Conservation (phyloP, 2,797 vertebrate species). For the Ceyx erithaca region DNA sequence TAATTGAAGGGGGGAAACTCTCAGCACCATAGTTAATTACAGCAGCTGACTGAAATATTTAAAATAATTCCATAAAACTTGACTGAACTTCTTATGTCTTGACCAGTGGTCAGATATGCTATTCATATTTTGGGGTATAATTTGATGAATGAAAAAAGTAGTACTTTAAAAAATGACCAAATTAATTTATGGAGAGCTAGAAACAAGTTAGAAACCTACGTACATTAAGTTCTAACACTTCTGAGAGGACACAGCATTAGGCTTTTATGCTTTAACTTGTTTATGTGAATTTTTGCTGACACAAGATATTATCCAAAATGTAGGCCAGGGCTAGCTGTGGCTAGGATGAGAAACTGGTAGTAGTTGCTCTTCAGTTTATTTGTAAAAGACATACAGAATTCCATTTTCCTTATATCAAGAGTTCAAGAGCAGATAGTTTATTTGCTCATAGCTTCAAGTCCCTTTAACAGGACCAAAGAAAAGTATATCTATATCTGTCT, state of each 20-base stretch:
- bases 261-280: background rate
- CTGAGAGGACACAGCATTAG: background rate
- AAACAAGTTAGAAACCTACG: background rate
- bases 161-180: background rate
- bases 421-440: background rate
- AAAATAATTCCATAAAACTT: background rate
- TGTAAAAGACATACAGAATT: background rate
- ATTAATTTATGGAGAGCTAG: background rate
- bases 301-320: background rate
- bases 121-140: background rate
- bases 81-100: background rate
- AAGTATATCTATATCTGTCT: background rate
- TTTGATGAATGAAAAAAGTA: background rate
- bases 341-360: background rate
- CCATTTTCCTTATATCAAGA: background rate
- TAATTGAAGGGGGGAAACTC: background rate
- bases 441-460: conserved; percentile 25
- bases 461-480: background rate
- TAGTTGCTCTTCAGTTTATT: background rate
- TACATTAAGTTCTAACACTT: background rate
- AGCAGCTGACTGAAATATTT: background rate
- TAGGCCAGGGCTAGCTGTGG: background rate
- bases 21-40: background rate
- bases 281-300: background rate
- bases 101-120: background rate